Percentiles rank a stretch among this genome's conserved stretches.
phyloP scores from a whole-genome alignment of 2,113 vertebrate genomes.

The Silurus asotus region DNA sequence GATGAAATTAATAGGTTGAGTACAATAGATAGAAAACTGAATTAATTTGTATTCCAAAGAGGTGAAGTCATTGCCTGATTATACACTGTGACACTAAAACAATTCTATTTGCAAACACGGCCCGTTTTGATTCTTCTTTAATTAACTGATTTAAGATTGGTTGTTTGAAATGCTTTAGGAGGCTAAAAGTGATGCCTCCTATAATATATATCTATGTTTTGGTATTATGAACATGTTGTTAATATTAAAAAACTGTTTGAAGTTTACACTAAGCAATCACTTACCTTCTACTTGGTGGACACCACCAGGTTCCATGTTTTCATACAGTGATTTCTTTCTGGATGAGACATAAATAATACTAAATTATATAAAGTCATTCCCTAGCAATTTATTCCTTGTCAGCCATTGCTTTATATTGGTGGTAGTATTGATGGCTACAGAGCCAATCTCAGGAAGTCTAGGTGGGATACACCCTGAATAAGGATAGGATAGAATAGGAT shows the following conservation, averaged over 20 bases:
- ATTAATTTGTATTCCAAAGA: background rate
- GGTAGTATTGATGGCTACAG: background rate
- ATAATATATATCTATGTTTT: background rate
- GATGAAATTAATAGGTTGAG: background rate
- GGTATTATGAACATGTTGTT: background rate
- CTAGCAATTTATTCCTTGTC: background rate
- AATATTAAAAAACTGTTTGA: background rate
- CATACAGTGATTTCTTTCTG: constrained; percentile 81
- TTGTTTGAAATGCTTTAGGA: background rate
- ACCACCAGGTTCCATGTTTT: constrained; percentile 81
- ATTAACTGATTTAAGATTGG: background rate
- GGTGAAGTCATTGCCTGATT: background rate
- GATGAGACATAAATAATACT: background rate
- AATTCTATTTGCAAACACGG: background rate
- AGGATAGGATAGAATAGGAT: too few relatives aligned
- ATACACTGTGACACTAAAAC: background rate
- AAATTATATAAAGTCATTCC: background rate
- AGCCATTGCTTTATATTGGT: background rate
- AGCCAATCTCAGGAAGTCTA: background rate
- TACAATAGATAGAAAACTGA: background rate
- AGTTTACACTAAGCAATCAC: background rate
- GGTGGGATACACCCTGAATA: background rate
- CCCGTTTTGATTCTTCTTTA: background rate
- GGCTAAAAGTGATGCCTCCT: background rate
- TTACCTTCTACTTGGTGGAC: constrained; percentile 83